These are phyloP conservation scores for Bedellia somnulentella DNA, from an alignment of 2,888 invertebrate genomes.

Conservation along the genomic window DNA sequence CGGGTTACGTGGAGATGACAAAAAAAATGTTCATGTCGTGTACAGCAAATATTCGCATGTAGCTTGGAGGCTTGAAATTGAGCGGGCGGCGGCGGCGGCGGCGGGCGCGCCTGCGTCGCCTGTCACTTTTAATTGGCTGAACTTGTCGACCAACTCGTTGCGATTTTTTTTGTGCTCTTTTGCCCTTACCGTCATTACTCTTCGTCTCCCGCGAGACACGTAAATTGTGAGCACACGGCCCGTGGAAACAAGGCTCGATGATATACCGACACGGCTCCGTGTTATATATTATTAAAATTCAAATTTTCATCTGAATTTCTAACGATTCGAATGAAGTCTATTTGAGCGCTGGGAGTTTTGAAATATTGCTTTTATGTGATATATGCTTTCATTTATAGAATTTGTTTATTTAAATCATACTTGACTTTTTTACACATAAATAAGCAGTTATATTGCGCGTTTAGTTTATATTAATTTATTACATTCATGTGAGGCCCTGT, in stretches of 20 bases:
- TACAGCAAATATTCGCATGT: conserved; percentile 15
- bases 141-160: conserved; percentile 50
- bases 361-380: no score
- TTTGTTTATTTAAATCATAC: no score
- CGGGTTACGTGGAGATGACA: conserved; percentile 9
- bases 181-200: conserved; percentile 50
- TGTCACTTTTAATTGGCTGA: conserved; percentile 62
- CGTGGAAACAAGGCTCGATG: conserved; percentile 48
- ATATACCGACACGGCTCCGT: conserved; percentile 29
- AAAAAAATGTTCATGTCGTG: conserved; percentile 9
- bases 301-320: conserved; percentile 33
- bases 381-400: no score
- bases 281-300: conserved; percentile 45
- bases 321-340: conserved; percentile 11
- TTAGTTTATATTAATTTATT: conserved; percentile 1
- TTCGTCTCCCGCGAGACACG: conserved; percentile 55
- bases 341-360: no score
- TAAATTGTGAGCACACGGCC: conserved; percentile 48
- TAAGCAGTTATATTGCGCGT: no score
- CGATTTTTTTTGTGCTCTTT: conserved; percentile 36
- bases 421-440: no score
- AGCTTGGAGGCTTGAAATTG: conserved; percentile 37
- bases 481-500: conserved; percentile 16
- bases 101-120: conserved; percentile 42
- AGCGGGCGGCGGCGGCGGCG: conserved; percentile 39